Evolutionary conservation across 2,797 vertebrate species (phyloP).

Genomic region (Hyperoplus immaculatus): DNA sequence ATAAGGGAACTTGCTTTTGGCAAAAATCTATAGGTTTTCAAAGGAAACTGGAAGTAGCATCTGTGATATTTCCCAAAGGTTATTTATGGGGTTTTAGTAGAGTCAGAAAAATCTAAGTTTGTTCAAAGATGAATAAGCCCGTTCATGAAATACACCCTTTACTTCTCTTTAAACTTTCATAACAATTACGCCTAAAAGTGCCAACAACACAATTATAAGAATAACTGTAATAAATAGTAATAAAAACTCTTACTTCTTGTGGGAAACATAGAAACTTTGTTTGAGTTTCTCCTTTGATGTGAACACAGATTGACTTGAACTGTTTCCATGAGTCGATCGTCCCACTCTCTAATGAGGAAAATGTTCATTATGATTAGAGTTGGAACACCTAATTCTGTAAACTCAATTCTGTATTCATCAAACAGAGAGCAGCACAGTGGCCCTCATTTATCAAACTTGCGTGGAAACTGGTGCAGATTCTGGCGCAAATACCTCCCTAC

Average conservation of each 20-base stretch:
- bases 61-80: neutral
- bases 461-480: no score
- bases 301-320: conserved; percentile 14
- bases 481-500: no score
- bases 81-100: neutral
- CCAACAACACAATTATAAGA: neutral
- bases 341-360: conserved; percentile 41
- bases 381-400: conserved; percentile 1
- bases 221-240: neutral
- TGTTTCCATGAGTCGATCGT: conserved; percentile 2
- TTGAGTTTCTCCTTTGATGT: neutral
- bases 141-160: neutral
- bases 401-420: neutral
- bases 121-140: neutral
- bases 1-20: neutral
- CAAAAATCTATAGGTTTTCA: neutral
- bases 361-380: conserved; percentile 44
- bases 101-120: neutral
- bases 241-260: neutral
- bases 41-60: neutral
- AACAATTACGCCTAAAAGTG: neutral
- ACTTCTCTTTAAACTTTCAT: neutral
- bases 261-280: neutral
- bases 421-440: conserved; percentile 18
- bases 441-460: no score